These are phyloP conservation scores for Ornithoptera alexandrae DNA, from an alignment of 2,888 invertebrate species.

Conservation along the genomic window DNA sequence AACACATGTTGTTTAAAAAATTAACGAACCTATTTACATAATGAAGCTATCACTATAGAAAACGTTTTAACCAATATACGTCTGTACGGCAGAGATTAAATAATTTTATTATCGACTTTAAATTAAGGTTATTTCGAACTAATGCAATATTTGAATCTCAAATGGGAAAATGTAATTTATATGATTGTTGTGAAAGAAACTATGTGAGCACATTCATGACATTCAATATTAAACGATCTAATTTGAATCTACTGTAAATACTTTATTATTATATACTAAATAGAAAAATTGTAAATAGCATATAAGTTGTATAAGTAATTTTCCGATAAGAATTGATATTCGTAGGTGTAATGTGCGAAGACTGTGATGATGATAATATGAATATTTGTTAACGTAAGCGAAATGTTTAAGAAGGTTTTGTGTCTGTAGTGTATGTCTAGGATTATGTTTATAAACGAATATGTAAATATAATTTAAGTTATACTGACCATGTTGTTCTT, in stretches of 20 bases:
- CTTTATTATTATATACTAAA: constrained; percentile 14
- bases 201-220: constrained; percentile 27
- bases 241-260: constrained; percentile 24
- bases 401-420: constrained; percentile 48
- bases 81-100: constrained; percentile 7
- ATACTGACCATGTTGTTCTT: constrained; percentile 9
- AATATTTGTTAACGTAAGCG: constrained; percentile 56
- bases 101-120: constrained; percentile 10
- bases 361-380: constrained; percentile 77
- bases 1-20: constrained; percentile 50
- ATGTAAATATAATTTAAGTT: constrained; percentile 17
- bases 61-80: background rate
- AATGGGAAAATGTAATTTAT: constrained; percentile 5
- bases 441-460: constrained; percentile 24
- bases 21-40: background rate
- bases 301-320: constrained; percentile 28
- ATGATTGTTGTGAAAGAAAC: background rate
- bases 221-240: background rate
- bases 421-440: constrained; percentile 2
- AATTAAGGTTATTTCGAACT: background rate
- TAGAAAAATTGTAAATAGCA: constrained; percentile 20
- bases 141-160: constrained; percentile 18
- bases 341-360: constrained; percentile 69
- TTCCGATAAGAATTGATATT: constrained; percentile 36
- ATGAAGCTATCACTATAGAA: no score